phyloP scores from a whole-genome alignment of 64 coral and sea anemone species.

The Acropora tenuis region DNA sequence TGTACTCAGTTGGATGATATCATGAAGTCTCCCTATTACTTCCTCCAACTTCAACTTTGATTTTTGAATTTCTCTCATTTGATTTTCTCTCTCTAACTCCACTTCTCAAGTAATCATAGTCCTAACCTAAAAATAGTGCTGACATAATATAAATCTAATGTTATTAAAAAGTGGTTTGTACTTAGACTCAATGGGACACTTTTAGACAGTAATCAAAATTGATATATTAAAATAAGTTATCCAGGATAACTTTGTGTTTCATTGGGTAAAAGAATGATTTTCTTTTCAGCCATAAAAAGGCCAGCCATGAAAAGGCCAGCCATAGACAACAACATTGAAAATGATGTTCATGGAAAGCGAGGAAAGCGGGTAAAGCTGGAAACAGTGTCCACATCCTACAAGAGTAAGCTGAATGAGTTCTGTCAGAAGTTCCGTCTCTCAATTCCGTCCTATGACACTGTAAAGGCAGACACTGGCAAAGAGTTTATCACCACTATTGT shows the following conservation, averaged over 20 bases:
- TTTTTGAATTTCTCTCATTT: background rate
- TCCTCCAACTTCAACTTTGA: too few species aligned
- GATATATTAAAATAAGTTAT: too few species aligned
- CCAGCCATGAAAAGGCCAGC: conserved; percentile 35
- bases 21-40: too few species aligned
- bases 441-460: conserved; percentile 77
- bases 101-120: too few species aligned
- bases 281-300: conserved; percentile 14
- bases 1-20: too few species aligned
- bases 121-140: too few species aligned
- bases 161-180: too few species aligned
- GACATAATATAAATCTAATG: too few species aligned
- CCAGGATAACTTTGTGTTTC: too few species aligned
- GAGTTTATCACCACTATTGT: conserved; percentile 83
- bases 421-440: conserved; percentile 87
- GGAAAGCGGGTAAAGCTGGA: conserved; percentile 25
- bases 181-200: too few species aligned
- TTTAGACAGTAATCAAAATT: too few species aligned
- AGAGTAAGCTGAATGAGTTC: conserved; percentile 92
- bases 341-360: conserved; percentile 40
- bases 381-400: conserved; percentile 56
- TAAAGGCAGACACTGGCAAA: conserved; percentile 26
- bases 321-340: conserved; percentile 18
- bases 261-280: too few species aligned
- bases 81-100: background rate